These are phyloP conservation scores for Chinchilla lanigera DNA, from an alignment of 2,113 vertebrate species.

Conservation along the genomic window DNA sequence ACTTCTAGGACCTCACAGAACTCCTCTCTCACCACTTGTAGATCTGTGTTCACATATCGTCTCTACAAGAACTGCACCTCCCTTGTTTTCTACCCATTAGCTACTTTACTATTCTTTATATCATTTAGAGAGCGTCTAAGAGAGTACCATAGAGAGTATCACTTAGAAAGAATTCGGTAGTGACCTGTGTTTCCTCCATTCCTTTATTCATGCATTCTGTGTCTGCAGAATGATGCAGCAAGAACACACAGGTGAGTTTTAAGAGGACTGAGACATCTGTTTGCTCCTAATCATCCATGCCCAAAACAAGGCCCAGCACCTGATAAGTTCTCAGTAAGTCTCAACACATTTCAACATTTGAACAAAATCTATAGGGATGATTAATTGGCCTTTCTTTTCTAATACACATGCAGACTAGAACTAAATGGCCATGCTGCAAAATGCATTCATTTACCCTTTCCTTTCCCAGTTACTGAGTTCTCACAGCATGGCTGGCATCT, in stretches of 20 bases:
- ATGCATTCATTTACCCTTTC: neutral
- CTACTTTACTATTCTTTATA: neutral
- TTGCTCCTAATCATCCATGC: neutral
- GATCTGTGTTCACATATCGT: neutral
- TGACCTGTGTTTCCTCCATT: neutral
- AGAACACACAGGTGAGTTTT: neutral
- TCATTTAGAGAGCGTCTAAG: neutral
- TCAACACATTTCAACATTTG: neutral
- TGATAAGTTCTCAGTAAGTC: neutral
- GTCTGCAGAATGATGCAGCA: neutral
- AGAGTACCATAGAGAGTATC: neutral
- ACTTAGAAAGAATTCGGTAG: neutral
- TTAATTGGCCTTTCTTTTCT: neutral
- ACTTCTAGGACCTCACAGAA: neutral
- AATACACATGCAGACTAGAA: neutral
- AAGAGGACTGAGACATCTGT: neutral
- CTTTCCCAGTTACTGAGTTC: neutral
- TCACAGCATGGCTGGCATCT: neutral
- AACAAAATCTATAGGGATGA: neutral
- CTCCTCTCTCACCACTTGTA: neutral
- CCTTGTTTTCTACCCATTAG: neutral
- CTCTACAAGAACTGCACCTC: neutral
- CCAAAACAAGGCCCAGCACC: neutral
- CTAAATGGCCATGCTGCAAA: neutral
- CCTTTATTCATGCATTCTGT: neutral